Evolutionary conservation across 2,797 vertebrate genomes (phyloP).

Genomic region (Falco peregrinus): DNA sequence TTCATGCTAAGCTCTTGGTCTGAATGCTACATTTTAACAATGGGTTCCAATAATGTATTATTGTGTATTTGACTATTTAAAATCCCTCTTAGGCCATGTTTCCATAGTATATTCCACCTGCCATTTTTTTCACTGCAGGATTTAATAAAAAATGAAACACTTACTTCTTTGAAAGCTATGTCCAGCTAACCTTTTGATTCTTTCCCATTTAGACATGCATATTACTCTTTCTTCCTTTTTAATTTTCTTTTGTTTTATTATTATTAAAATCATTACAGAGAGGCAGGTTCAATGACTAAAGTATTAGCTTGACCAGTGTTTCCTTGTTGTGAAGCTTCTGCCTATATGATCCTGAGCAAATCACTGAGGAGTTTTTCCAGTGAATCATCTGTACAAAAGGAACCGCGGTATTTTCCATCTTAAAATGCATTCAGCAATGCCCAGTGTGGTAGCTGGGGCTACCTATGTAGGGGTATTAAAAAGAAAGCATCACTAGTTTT

Average conservation of each 20-base stretch:
- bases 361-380: neutral
- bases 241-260: neutral
- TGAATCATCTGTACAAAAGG: neutral
- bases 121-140: neutral
- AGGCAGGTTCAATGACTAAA: neutral
- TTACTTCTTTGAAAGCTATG: neutral
- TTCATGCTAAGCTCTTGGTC: conserved; percentile 38
- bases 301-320: neutral
- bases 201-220: neutral
- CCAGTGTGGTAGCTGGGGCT: neutral
- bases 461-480: neutral
- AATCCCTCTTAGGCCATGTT: conserved; percentile 8
- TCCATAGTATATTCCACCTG: neutral
- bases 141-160: neutral
- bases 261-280: neutral
- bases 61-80: conserved; percentile 8
- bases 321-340: neutral
- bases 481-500: neutral
- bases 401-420: neutral
- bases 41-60: neutral
- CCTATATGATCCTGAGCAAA: neutral
- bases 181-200: neutral
- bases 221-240: neutral
- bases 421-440: neutral
- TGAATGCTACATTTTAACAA: conserved; percentile 18